Percentiles rank a stretch among this genome's conserved stretches.
Evolutionary conservation across 2,113 vertebrate species (phyloP).

Genomic region (Perca fluviatilis): DNA sequence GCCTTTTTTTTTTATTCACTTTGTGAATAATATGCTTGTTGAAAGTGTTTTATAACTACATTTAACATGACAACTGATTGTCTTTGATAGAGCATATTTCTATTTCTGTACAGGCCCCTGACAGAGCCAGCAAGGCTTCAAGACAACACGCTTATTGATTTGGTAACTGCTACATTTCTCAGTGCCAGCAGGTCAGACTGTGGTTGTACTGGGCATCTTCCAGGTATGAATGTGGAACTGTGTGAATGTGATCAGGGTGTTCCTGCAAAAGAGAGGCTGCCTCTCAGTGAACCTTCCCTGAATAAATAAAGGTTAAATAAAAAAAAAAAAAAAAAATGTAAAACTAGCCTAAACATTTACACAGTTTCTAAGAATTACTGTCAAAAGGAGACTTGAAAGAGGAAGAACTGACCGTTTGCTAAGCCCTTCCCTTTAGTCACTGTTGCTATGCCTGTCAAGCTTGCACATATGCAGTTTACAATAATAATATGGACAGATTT

Average conservation of each 20-base stretch:
- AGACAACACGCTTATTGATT: background rate
- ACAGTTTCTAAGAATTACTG: background rate
- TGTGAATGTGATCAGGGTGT: too few species aligned
- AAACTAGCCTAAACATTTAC: background rate
- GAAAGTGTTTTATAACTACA: constrained; percentile 25
- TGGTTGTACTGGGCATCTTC: too few species aligned
- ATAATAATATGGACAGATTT: background rate
- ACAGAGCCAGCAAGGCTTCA: constrained; percentile 1
- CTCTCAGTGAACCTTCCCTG: too few species aligned
- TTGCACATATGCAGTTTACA: background rate
- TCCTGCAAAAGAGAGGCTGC: too few species aligned
- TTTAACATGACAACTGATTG: constrained; percentile 39
- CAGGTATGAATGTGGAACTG: too few species aligned
- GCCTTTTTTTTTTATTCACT: constrained; percentile 16
- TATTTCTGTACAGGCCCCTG: constrained; percentile 11
- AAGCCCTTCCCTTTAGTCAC: background rate
- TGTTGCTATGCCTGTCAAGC: background rate
- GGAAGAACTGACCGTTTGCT: background rate
- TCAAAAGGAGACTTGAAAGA: background rate
- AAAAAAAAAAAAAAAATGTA: too few species aligned
- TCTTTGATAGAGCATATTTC: constrained; percentile 14
- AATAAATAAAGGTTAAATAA: too few species aligned
- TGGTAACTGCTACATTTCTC: background rate
- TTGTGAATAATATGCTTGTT: constrained; percentile 20
- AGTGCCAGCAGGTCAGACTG: too few species aligned